phyloP scores from a whole-genome alignment of 1,140 invertebrate species.

The Brachionus plicatilis region DNA sequence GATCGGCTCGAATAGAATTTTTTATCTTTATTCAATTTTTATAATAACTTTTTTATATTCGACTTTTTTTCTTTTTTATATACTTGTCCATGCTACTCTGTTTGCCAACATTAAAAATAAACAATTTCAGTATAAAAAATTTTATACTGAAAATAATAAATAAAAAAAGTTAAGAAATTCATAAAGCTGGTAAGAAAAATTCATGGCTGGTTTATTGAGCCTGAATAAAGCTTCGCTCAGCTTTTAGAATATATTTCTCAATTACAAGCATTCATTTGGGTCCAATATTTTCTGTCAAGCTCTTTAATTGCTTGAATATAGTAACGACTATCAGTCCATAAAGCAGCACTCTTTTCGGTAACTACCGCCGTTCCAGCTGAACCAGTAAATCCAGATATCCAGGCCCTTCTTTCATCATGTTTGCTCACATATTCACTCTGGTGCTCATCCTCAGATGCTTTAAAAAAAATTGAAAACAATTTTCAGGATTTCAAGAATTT shows the following conservation, averaged over 20 bases:
- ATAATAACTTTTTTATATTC: too few relatives aligned
- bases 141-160: too few relatives aligned
- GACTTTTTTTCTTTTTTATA: too few relatives aligned
- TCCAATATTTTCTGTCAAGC: constrained; percentile 56
- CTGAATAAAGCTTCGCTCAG: too few relatives aligned
- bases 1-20: too few relatives aligned
- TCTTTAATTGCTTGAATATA: constrained; percentile 66
- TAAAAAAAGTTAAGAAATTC: too few relatives aligned
- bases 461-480: not conserved
- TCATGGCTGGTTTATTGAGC: too few relatives aligned
- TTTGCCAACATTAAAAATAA: too few relatives aligned
- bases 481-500: not conserved
- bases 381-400: constrained; percentile 27
- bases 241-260: constrained; percentile 49
- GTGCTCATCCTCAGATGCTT: constrained; percentile 32
- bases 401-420: constrained; percentile 38
- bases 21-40: too few relatives aligned
- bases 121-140: too few relatives aligned
- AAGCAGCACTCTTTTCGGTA: constrained; percentile 67
- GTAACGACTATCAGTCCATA: constrained; percentile 96
- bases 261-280: constrained; percentile 68
- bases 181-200: too few relatives aligned
- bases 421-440: constrained; percentile 29
- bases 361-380: constrained; percentile 69
- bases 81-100: too few relatives aligned